A percentile compares a stretch with the other conserved stretches of the same genome.
Conservation (phyloP, 2,888 invertebrate genomes). For the Diaprepes abbreviatus region DNA sequence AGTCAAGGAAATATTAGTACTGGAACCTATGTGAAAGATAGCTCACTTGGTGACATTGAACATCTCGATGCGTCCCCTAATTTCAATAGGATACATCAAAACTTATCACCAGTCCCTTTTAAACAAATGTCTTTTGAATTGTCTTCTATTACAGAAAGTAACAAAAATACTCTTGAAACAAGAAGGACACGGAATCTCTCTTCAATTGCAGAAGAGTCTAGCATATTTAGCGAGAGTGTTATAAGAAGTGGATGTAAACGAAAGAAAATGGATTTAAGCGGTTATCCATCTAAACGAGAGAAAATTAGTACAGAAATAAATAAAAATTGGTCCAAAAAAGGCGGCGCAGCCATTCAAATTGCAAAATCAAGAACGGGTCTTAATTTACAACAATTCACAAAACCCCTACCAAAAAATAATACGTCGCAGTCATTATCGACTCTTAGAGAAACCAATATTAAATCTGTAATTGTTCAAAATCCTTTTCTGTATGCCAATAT, state of each 20-base stretch:
- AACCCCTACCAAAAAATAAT: not conserved
- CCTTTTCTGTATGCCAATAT: constrained; percentile 57
- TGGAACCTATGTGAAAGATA: constrained; percentile 58
- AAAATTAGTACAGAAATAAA: constrained; percentile 5
- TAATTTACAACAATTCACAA: constrained; percentile 46
- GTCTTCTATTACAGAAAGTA: not conserved
- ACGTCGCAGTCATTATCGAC: constrained; percentile 5
- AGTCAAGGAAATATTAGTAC: constrained; percentile 61
- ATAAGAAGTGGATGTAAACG: constrained; percentile 34
- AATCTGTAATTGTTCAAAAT: constrained; percentile 54
- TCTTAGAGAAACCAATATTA: constrained; percentile 48
- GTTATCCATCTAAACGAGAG: constrained; percentile 31
- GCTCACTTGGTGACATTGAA: constrained; percentile 43
- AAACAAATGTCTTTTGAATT: constrained; percentile 23
- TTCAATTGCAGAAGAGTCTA: constrained; percentile 65
- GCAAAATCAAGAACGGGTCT: constrained; percentile 53
- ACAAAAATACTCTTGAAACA: constrained; percentile 50
- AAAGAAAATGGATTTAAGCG: constrained; percentile 20
- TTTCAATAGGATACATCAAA: constrained; percentile 7
- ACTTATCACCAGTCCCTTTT: constrained; percentile 15
- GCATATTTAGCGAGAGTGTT: constrained; percentile 62
- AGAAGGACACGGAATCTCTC: constrained; percentile 50
- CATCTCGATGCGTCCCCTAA: constrained; percentile 52
- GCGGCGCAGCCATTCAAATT: constrained; percentile 48
- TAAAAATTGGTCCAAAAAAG: constrained; percentile 55